These are phyloP conservation scores for Lerista edwardsae DNA, from an alignment of 2,797 vertebrate species.

Conservation along the genomic window DNA sequence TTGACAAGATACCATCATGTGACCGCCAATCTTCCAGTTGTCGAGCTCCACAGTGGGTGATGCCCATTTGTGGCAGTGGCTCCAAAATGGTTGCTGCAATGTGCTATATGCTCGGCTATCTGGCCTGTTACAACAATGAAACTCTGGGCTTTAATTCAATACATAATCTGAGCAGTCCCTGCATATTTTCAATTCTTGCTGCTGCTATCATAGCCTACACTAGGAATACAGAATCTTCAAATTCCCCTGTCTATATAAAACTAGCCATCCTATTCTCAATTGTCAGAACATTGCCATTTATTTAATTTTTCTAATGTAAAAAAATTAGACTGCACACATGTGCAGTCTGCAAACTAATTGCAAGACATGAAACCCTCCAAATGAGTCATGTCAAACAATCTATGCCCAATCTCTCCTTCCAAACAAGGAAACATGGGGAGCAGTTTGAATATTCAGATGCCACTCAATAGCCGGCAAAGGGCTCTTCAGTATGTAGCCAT, in stretches of 20 bases:
- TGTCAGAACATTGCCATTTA: background rate
- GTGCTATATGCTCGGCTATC: too few species aligned
- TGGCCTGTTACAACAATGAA: too few species aligned
- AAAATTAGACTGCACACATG: rapidly evolving
- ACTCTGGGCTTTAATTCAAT: too few species aligned
- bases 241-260: background rate
- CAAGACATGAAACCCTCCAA: rapidly evolving
- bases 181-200: too few species aligned
- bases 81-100: too few species aligned
- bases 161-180: too few species aligned
- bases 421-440: background rate
- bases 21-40: too few species aligned
- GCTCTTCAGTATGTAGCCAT: background rate
- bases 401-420: background rate
- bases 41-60: too few species aligned
- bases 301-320: background rate
- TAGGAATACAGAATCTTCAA: background rate
- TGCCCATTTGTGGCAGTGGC: too few species aligned
- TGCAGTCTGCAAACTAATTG: background rate
- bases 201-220: too few species aligned
- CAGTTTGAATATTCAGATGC: background rate
- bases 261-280: background rate
- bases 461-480: background rate
- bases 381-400: background rate
- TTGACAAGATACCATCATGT: too few species aligned